phyloP scores from a whole-genome alignment of 2,888 invertebrate genomes.

The Belgica antarctica region DNA sequence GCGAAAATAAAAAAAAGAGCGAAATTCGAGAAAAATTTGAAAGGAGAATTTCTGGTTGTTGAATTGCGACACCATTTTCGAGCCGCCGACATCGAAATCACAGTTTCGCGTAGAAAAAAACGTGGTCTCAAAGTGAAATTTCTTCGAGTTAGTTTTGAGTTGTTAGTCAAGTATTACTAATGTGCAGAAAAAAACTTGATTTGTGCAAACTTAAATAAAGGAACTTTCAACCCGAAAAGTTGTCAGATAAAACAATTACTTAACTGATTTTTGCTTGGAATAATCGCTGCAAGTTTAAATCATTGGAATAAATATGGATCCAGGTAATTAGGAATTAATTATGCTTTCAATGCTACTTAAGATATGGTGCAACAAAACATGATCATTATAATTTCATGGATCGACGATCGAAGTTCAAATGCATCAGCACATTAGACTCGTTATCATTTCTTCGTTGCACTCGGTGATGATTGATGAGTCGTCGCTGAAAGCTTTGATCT shows the following conservation, averaged over 20 bases:
- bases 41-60: too few relatives aligned
- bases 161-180: constrained; percentile 4
- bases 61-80: constrained; percentile 23
- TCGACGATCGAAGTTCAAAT: constrained; percentile 36
- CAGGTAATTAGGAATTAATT: constrained; percentile 30
- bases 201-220: background rate
- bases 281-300: background rate
- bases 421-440: constrained; percentile 33
- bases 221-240: background rate
- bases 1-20: constrained; percentile 6
- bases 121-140: constrained; percentile 3
- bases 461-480: background rate
- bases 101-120: background rate
- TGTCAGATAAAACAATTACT: background rate
- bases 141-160: background rate
- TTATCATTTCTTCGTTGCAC: background rate
- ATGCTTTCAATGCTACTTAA: background rate
- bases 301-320: too few relatives aligned
- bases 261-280: background rate
- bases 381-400: constrained; percentile 43
- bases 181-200: constrained; percentile 1
- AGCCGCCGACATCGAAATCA: constrained; percentile 11
- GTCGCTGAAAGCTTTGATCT: constrained; percentile 15
- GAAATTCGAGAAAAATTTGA: background rate
- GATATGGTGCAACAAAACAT: constrained; percentile 11